Evolutionary conservation across 2,888 invertebrate species (phyloP), one percentile per base, ranked within the genome.

Genomic region (Pseudoips prasinana): DNA sequence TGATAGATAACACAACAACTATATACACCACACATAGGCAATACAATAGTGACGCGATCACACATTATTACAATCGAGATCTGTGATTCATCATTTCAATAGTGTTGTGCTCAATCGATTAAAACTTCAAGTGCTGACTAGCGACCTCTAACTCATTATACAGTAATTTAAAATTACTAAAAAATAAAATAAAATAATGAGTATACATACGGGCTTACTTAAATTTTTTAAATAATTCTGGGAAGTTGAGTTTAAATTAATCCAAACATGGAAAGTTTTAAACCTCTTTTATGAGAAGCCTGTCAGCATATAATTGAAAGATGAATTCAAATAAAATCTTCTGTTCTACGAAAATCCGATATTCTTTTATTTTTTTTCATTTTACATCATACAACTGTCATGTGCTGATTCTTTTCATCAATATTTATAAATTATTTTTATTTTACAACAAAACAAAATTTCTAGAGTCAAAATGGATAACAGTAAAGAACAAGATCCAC

Each of bases 1-100:
- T 82, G 78, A 84, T 73, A 80, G 74, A 76, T 78, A 82, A 78
- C 81, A 83, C 76, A 80, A 84, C 77, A 82, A 74, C 64, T 63
- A 57, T 56, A 56, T 48, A 56, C 64, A 69, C 67, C 72, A 77
- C 74, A 77, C 70, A 78, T 67, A 75, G 23, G 53, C 49, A 56
- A 49, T 37, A 55, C 52, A 51, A 64, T 82, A 83, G 81, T 78
- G 80, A 66, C 71, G 73, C 29, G 32, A n/a, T 46, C 27, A 22
- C 29, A 18, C n/a, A 33, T 31, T 33, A 23, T 44, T 30, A 35
- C 32, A 48, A 49, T 53, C 55, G 46, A 59, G 39, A 39, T 14
- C 14, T 31, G 42, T 33, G 34, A 31, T 51, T 44, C 49, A 42
- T 49, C 49, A 37, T 36, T 39, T 27, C 1, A 3, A 6, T 56